Evolutionary conservation across 2,113 vertebrate genomes (phyloP).

Genomic region (Nymphicus hollandicus): DNA sequence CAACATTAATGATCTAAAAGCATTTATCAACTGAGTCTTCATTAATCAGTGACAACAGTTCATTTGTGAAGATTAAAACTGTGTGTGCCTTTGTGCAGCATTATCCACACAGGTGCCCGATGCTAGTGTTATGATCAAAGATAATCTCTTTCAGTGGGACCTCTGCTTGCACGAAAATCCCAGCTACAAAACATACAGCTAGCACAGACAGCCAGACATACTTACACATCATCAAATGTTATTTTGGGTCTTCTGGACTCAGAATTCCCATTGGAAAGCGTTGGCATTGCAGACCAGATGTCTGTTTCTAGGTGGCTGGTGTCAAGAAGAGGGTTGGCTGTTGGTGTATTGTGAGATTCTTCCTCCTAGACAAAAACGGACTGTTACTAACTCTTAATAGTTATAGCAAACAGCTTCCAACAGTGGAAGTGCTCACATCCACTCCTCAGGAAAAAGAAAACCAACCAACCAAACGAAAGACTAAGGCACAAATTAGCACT

Average conservation of each 20-base stretch:
- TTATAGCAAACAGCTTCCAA: neutral
- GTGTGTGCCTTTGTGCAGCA: conserved; percentile 5
- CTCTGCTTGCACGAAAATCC: neutral
- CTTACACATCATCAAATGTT: conserved; percentile 91
- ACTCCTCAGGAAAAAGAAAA: neutral
- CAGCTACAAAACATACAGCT: neutral
- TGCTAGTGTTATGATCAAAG: neutral
- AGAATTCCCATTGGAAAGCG: conserved; percentile 77
- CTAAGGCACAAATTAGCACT: neutral
- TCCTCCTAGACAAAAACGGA: conserved; percentile 75
- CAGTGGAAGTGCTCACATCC: neutral
- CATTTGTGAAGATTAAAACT: conserved; percentile 48
- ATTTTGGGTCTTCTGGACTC: conserved; percentile 87
- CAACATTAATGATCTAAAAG: conserved; percentile 36
- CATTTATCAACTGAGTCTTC: conserved; percentile 37
- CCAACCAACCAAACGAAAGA: neutral
- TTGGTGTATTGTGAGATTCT: conserved; percentile 75
- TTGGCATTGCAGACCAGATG: conserved; percentile 81
- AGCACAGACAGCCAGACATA: conserved; percentile 20
- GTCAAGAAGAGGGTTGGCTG: conserved; percentile 78
- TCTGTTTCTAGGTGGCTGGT: conserved; percentile 85
- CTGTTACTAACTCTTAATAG: neutral
- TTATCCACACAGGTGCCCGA: neutral
- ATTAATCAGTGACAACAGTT: conserved; percentile 41
- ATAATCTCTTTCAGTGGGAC: neutral